Percentiles rank a stretch among this genome's conserved stretches.
These are phyloP conservation scores for Rutpela maculata DNA, from an alignment of 2,888 invertebrate genomes.

Conservation along the genomic window DNA sequence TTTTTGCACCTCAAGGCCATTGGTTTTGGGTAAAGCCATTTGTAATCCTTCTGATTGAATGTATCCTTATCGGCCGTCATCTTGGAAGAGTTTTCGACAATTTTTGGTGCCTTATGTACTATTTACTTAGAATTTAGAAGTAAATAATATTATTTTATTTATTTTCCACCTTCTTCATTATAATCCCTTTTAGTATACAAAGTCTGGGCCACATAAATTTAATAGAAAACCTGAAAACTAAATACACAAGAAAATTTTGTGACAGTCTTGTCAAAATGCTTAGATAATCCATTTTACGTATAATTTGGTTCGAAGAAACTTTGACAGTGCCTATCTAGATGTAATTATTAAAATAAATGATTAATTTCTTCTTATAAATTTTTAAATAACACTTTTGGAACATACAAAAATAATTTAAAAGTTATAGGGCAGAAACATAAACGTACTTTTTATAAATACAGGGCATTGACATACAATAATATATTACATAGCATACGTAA, in stretches of 20 bases:
- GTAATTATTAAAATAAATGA: too few species aligned
- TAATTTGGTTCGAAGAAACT: not conserved
- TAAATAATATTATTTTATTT: constrained; percentile 2
- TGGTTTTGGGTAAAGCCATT: constrained; percentile 79
- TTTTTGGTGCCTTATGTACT: not conserved
- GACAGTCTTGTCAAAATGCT: constrained; percentile 65
- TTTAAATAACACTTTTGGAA: too few species aligned
- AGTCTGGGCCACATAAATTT: constrained; percentile 54
- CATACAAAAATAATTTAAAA: too few species aligned
- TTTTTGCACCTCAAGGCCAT: constrained; percentile 77
- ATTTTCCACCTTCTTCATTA: constrained; percentile 42
- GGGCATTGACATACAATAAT: too few species aligned
- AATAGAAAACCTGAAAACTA: constrained; percentile 55
- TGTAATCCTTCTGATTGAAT: constrained; percentile 76
- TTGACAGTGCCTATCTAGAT: constrained; percentile 20
- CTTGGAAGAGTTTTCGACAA: constrained; percentile 28
- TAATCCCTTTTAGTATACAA: constrained; percentile 5
- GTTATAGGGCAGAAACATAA: too few species aligned
- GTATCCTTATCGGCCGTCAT: constrained; percentile 68
- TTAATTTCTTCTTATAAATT: too few species aligned
- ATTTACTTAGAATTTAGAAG: constrained; percentile 48
- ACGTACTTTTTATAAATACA: too few species aligned
- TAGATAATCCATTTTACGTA: constrained; percentile 64
- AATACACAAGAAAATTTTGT: constrained; percentile 66
- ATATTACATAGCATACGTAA: too few species aligned